These are phyloP conservation scores for Eudasyphora cyanicolor DNA, from an alignment of 2,888 invertebrate genomes.

Conservation along the genomic window DNA sequence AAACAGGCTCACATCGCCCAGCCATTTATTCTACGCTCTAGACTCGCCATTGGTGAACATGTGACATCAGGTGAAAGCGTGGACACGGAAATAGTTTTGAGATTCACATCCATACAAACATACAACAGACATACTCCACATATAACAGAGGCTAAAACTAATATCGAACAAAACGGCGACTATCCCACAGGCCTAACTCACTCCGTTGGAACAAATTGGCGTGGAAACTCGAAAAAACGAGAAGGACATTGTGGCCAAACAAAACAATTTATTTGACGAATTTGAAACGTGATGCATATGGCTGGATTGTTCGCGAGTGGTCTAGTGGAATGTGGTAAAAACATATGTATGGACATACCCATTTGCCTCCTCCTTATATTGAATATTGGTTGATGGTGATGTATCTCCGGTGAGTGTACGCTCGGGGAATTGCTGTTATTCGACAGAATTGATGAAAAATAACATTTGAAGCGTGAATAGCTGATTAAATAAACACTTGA, in stretches of 20 bases:
- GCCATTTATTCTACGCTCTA: too few species aligned
- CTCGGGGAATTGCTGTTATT: not conserved
- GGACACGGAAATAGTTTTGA: not conserved
- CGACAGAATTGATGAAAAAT: slow-evolving; percentile 54
- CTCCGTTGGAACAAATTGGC: not conserved
- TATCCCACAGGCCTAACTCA: not conserved
- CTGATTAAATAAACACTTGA: slow-evolving; percentile 62
- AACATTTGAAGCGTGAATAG: slow-evolving; percentile 62
- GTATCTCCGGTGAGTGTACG: not conserved
- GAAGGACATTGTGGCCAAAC: slow-evolving; percentile 59
- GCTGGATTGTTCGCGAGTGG: not conserved
- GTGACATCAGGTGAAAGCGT: slow-evolving; percentile 6
- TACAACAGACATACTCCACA: not conserved
- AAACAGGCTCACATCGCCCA: not conserved
- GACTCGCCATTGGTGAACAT: not conserved
- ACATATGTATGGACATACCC: not conserved
- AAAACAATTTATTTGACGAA: slow-evolving; percentile 56
- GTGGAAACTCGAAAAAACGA: slow-evolving; percentile 31
- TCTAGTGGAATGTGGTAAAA: not conserved
- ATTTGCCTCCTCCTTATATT: not conserved
- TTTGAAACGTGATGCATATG: not conserved
- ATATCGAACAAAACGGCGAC: not conserved
- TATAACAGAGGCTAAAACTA: not conserved
- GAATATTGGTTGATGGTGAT: not conserved
- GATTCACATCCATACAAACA: not conserved